Percentiles rank a stretch among this genome's conserved stretches.
Conservation (phyloP, 2,888 invertebrate genomes). For the Trichopoda pennipes region DNA sequence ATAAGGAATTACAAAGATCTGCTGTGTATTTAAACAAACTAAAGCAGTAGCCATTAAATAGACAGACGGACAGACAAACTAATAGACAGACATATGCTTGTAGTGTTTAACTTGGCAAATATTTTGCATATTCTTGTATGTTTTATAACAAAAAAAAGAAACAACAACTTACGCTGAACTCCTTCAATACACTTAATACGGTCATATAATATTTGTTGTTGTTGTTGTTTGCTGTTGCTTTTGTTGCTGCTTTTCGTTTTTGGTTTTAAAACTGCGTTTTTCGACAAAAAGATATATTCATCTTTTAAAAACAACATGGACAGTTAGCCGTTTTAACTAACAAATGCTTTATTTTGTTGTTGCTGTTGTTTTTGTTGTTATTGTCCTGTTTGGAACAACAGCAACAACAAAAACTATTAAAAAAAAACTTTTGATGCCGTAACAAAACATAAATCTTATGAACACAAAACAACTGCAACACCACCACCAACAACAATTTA, state of each 20-base stretch:
- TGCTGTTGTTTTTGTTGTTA: conserved; percentile 38
- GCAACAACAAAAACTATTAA: conserved; percentile 22
- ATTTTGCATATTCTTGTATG: conserved; percentile 57
- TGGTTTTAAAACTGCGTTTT: conserved; percentile 39
- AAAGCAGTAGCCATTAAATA: conserved; percentile 66
- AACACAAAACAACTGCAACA: conserved; percentile 44
- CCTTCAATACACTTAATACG: conserved; percentile 45
- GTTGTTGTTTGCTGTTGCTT: neutral
- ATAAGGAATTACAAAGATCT: conserved; percentile 46
- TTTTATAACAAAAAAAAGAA: neutral
- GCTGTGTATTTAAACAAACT: conserved; percentile 44
- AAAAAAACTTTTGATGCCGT: conserved; percentile 67
- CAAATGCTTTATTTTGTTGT: conserved; percentile 56
- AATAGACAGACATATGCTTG: conserved; percentile 26
- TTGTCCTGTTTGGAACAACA: conserved; percentile 43
- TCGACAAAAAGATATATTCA: conserved; percentile 50
- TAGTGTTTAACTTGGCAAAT: conserved; percentile 46
- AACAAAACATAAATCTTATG: conserved; percentile 68
- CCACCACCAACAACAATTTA: conserved; percentile 30
- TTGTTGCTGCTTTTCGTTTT: conserved; percentile 8
- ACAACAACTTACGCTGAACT: conserved; percentile 2
- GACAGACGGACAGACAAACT: conserved; percentile 30
- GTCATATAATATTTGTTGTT: conserved; percentile 10
- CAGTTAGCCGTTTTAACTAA: conserved; percentile 67
- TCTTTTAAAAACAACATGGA: conserved; percentile 63